Conservation (phyloP, 2,797 vertebrate species). For the Morus bassanus region DNA sequence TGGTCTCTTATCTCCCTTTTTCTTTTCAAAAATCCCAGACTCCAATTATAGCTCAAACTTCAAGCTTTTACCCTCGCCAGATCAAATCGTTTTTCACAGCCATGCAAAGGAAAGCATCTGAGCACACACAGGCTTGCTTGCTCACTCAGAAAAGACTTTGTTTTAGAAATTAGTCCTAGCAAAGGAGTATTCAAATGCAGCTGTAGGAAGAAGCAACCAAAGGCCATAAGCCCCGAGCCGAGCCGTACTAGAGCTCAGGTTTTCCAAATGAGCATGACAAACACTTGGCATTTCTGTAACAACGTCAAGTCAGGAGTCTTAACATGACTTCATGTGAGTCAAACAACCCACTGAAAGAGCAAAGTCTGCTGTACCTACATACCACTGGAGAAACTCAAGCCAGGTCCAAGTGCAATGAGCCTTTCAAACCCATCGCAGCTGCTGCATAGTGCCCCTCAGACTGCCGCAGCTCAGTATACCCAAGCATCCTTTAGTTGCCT, state of each 20-base stretch:
- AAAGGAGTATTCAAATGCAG: not conserved
- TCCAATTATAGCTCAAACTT: constrained; percentile 70
- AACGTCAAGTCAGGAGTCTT: not conserved
- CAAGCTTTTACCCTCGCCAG: constrained; percentile 52
- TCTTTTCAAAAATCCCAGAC: constrained; percentile 67
- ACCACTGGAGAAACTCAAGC: not conserved
- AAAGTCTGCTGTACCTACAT: not conserved
- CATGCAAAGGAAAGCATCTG: constrained; percentile 2
- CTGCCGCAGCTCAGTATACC: not conserved
- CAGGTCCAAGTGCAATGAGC: accelerated
- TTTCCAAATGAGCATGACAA: not conserved
- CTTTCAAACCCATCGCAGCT: not conserved
- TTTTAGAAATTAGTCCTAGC: constrained; percentile 22
- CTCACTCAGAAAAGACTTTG: not conserved
- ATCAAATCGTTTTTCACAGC: constrained; percentile 53
- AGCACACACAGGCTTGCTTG: not conserved
- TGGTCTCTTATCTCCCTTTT: constrained; percentile 59
- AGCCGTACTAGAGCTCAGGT: not conserved
- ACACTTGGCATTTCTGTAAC: not conserved
- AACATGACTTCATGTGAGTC: not conserved
- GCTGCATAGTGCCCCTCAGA: not conserved
- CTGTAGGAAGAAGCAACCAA: not conserved
- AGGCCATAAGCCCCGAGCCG: not conserved
- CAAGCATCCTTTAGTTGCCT: not conserved
- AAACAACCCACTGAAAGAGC: not conserved